Base-by-base conservation (phyloP, 2,797 vertebrate species). In the Melanotaenia pygmaea region DNA sequence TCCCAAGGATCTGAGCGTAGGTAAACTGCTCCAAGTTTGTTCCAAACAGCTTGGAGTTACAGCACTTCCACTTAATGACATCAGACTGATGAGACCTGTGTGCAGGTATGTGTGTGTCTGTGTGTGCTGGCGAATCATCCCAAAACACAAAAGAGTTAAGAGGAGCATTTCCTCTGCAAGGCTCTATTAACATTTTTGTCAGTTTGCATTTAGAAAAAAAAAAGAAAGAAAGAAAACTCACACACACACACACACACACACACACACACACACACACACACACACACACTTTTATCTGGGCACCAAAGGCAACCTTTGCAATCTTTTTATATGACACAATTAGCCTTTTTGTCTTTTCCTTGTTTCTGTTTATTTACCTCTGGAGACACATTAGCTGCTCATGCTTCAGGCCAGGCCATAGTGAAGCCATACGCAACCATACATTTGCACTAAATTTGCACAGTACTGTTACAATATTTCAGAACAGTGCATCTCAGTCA, bases 1-100 rank as follows among this genome's bases (percentile, higher is more conserved):
- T 92, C 88, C 84, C 72, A 57, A 24, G 81, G 90, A 92, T 85
- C 82, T 85, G 83, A 89, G 80, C 59, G 47, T 84, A 92, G 89
- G 88, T 92, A 91, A 91, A 91, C 83, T 66, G 83, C 89, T 92
- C 82, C 83, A 84, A 89, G 88, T 92, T 93, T 89, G 85, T 67
- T 71, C 86, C 80, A 88, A 92, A 92, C 92, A 89, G 89, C 89
- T 93, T 73, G 73, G 82, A 92, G 90, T 88, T 83, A 87, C 87
- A 79, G 84, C 67, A 74, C 85, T 87, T 74, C 61, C 73, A 60
- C 81, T 80, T 89, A 87, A 89, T 87, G 84, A 88, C 76, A 87
- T 82, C 82, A 79, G 80, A 89, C 85, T 88, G 88, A 88, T 56
- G 54, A 56, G 45, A 50, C 54, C 37, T 81, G 57, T 51, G 72